Percentiles rank a stretch among this genome's conserved stretches.
These are phyloP conservation scores for Monopis laevigella DNA, from an alignment of 2,888 invertebrate genomes.

Conservation along the genomic window DNA sequence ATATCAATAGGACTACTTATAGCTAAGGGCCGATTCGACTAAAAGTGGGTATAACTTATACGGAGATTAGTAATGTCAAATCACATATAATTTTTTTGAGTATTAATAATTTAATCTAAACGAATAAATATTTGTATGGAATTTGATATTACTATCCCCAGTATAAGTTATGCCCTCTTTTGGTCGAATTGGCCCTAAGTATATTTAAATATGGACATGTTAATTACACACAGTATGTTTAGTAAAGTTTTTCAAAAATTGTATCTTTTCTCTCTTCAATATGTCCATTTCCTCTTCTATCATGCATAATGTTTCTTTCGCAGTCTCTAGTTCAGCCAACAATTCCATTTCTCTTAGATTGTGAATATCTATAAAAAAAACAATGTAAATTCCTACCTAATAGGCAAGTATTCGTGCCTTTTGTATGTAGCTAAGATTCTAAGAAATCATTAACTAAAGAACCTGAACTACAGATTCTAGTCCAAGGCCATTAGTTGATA, in stretches of 20 bases:
- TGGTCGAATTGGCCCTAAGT: too few relatives aligned
- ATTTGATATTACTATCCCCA: too few relatives aligned
- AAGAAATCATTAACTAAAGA: too few relatives aligned
- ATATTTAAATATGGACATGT: slow-evolving; percentile 19
- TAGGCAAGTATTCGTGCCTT: too few relatives aligned
- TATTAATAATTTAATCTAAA: too few relatives aligned
- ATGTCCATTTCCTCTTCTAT: slow-evolving; percentile 49
- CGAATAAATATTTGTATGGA: too few relatives aligned
- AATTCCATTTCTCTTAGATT: slow-evolving; percentile 54
- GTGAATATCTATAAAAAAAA: slow-evolving; percentile 36
- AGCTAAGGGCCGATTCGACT: too few relatives aligned
- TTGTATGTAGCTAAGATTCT: too few relatives aligned
- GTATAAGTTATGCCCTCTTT: too few relatives aligned
- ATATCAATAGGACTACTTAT: not conserved
- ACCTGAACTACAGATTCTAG: too few relatives aligned
- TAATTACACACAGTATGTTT: slow-evolving; percentile 45
- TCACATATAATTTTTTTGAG: slow-evolving; percentile 7
- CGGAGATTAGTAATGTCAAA: slow-evolving; percentile 8
- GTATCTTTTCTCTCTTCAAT: slow-evolving; percentile 49
- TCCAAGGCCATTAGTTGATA: too few relatives aligned
- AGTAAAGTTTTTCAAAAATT: slow-evolving; percentile 51
- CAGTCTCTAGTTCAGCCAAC: slow-evolving; percentile 51
- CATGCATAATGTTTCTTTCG: slow-evolving; percentile 47
- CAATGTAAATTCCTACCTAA: not conserved
- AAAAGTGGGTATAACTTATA: too few relatives aligned